These are phyloP conservation scores for Ruditapes philippinarum DNA, from an alignment of 1,140 invertebrate species.

Conservation along the genomic window DNA sequence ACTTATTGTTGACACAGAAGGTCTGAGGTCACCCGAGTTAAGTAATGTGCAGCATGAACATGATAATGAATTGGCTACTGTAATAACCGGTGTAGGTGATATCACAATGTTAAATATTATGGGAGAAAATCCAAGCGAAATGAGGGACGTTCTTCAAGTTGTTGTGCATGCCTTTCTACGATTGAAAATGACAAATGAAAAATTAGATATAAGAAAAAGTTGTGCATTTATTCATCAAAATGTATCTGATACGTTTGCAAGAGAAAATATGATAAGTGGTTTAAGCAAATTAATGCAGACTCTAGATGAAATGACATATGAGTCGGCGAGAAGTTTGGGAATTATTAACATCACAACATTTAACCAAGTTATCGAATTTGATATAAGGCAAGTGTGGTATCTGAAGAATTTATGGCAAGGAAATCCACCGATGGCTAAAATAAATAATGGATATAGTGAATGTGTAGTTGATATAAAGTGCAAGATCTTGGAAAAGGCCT, in stretches of 20 bases:
- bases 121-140: constrained; percentile 53
- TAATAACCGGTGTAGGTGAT: constrained; percentile 61
- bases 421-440: too few species aligned
- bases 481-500: too few species aligned
- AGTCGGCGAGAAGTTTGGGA: neutral
- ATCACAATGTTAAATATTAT: constrained; percentile 61
- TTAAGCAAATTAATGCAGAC: neutral
- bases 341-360: neutral
- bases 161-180: constrained; percentile 50
- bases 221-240: constrained; percentile 63
- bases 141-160: constrained; percentile 63
- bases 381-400: neutral
- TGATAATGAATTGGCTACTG: constrained; percentile 63
- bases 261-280: neutral
- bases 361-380: too few species aligned
- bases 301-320: constrained; percentile 35
- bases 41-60: neutral
- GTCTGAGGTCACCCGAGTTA: constrained; percentile 43
- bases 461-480: too few species aligned
- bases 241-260: neutral
- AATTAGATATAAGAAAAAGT: constrained; percentile 11
- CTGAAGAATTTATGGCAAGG: too few species aligned
- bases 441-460: too few species aligned
- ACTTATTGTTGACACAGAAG: constrained; percentile 37
- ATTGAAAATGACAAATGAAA: constrained; percentile 37